Percentiles rank a stretch among this genome's conserved stretches.
These are phyloP conservation scores for Pardosa pseudoannulata DNA, from an alignment of 2,888 invertebrate genomes.

Conservation along the genomic window DNA sequence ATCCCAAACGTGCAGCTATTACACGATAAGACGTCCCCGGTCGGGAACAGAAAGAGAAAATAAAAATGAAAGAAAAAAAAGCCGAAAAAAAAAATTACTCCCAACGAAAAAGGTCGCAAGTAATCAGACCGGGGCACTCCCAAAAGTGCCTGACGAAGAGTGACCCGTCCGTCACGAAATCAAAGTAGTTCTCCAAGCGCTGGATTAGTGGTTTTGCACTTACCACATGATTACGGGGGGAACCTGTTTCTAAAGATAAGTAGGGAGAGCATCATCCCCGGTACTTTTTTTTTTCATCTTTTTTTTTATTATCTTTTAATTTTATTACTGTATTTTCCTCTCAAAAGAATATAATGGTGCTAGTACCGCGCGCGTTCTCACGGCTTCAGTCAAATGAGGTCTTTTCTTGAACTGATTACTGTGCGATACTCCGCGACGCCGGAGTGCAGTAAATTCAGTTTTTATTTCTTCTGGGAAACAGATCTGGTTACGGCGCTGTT, in stretches of 20 bases:
- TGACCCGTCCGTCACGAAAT: slow-evolving; percentile 49
- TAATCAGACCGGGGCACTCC: slow-evolving; percentile 65
- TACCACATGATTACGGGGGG: slow-evolving; percentile 41
- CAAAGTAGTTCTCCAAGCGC: slow-evolving; percentile 23
- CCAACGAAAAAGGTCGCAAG: slow-evolving; percentile 27
- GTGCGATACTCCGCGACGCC: neutral
- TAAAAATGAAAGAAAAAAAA: neutral
- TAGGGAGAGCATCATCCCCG: slow-evolving; percentile 1
- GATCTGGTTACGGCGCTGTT: too few species aligned
- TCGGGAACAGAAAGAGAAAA: neutral
- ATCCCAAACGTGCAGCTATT: slow-evolving; percentile 44
- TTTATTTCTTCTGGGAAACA: neutral
- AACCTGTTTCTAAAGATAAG: slow-evolving; percentile 34
- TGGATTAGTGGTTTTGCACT: slow-evolving; percentile 67
- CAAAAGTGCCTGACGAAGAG: slow-evolving; percentile 48
- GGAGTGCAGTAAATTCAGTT: neutral
- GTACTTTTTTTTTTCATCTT: slow-evolving; percentile 6
- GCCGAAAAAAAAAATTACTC: neutral
- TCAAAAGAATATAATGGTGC: slow-evolving; percentile 3
- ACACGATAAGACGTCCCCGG: slow-evolving; percentile 23
- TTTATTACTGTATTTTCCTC: slow-evolving; percentile 65
- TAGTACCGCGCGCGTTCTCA: slow-evolving; percentile 45
- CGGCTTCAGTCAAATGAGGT: slow-evolving; percentile 27
- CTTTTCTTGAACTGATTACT: slow-evolving; percentile 6
- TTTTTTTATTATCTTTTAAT: slow-evolving; percentile 58